These are phyloP conservation scores for Centropus unirufus DNA, from an alignment of 2,113 vertebrate genomes.

Conservation along the genomic window DNA sequence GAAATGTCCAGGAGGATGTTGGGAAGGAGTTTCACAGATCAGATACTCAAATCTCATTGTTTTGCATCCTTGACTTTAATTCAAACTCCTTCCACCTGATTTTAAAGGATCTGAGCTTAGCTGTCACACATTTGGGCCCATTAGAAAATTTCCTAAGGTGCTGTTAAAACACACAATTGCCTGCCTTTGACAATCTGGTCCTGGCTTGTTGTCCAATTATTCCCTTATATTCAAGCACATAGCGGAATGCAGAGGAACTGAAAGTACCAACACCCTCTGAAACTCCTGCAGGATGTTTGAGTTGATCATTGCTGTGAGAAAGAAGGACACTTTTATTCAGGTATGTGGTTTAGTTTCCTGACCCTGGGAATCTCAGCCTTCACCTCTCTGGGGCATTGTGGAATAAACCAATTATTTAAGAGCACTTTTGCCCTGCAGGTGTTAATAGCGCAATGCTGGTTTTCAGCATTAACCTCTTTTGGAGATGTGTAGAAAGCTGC, in stretches of 20 bases:
- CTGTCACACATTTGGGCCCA: background rate
- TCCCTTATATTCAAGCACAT: background rate
- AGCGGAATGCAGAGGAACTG: background rate
- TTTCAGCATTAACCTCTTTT: background rate
- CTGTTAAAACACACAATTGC: background rate
- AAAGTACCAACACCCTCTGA: background rate
- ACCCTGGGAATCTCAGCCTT: background rate
- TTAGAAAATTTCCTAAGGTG: background rate
- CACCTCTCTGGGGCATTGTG: background rate
- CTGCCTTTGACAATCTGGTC: background rate
- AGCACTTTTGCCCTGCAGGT: background rate
- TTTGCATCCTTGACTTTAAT: background rate
- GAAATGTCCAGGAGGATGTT: background rate
- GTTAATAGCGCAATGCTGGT: background rate
- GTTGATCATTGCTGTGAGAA: background rate
- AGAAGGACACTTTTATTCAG: background rate
- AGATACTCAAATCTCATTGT: background rate
- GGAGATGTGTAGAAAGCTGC: background rate
- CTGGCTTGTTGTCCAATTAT: background rate
- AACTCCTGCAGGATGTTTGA: background rate
- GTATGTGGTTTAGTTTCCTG: background rate
- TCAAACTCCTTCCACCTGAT: background rate
- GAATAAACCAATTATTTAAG: background rate
- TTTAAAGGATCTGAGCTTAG: background rate
- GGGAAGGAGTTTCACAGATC: background rate